These are phyloP conservation scores for Andrena dorsata DNA, from an alignment of 2,888 invertebrate species.

Conservation along the genomic window DNA sequence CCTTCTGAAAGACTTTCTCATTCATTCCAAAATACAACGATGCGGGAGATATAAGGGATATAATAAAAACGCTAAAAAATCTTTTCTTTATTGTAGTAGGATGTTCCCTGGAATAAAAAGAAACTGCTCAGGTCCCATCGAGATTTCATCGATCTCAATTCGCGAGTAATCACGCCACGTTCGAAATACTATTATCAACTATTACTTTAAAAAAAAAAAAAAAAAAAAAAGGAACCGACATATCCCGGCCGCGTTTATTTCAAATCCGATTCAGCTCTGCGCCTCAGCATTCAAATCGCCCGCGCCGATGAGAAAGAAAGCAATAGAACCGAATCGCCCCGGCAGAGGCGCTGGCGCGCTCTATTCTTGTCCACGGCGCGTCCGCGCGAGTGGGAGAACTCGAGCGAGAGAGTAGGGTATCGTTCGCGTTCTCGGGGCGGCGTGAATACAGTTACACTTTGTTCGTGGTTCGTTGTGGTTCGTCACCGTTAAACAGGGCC, in stretches of 20 bases:
- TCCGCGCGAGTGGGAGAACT: slow-evolving; percentile 63
- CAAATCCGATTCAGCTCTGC: neutral
- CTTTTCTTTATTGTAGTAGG: slow-evolving; percentile 94
- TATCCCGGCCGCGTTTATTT: too few species aligned
- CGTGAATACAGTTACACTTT: slow-evolving; percentile 70
- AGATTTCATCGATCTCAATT: too few species aligned
- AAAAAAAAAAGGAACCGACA: too few species aligned
- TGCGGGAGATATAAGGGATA: slow-evolving; percentile 92
- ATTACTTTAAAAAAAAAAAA: too few species aligned
- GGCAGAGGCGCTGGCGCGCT: slow-evolving; percentile 53
- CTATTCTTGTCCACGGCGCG: slow-evolving; percentile 56
- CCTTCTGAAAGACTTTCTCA: slow-evolving; percentile 87
- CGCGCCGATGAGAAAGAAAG: slow-evolving; percentile 33
- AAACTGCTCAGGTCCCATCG: neutral
- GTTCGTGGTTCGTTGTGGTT: slow-evolving; percentile 71
- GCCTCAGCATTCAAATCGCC: slow-evolving; percentile 28
- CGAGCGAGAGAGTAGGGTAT: slow-evolving; percentile 34
- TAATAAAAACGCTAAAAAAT: slow-evolving; percentile 93
- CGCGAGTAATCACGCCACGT: too few species aligned
- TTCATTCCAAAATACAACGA: slow-evolving; percentile 91
- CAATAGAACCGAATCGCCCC: slow-evolving; percentile 32
- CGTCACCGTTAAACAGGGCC: slow-evolving; percentile 56
- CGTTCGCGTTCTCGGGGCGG: slow-evolving; percentile 62
- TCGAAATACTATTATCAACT: too few species aligned
- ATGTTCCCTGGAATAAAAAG: slow-evolving; percentile 90